Percentiles rank a stretch among this genome's conserved stretches.
phyloP scores from a whole-genome alignment of 2,797 vertebrate species.

The Sitta carolinensis region DNA sequence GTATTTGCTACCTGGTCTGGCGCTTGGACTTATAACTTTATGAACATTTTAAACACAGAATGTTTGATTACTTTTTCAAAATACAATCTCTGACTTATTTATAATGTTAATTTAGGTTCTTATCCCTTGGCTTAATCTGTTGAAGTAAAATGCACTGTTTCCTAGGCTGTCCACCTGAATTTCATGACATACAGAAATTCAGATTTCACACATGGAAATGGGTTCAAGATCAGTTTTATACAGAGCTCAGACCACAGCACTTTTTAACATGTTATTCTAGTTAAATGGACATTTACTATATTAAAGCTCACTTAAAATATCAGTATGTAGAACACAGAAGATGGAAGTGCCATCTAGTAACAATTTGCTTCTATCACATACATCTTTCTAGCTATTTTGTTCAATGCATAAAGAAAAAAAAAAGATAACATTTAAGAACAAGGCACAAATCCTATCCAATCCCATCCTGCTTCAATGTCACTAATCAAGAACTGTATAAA shows the following conservation, averaged over 20 bases:
- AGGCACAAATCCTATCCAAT: background rate
- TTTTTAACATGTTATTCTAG: background rate
- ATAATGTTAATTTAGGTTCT: background rate
- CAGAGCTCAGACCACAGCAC: background rate
- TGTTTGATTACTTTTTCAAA: background rate
- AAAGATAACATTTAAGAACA: background rate
- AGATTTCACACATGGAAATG: background rate
- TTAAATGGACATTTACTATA: background rate
- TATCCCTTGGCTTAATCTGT: background rate
- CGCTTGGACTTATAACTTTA: background rate
- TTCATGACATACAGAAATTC: background rate
- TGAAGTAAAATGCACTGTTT: background rate
- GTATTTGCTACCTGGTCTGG: background rate
- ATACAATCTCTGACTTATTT: background rate
- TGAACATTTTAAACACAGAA: background rate
- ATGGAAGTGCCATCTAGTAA: background rate
- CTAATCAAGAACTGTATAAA: background rate
- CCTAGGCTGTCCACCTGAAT: background rate
- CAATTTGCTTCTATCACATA: background rate
- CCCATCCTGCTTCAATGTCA: background rate
- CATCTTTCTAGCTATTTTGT: background rate
- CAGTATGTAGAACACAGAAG: background rate
- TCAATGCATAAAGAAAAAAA: accelerated
- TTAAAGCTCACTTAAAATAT: background rate
- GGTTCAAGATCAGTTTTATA: background rate